Evolutionary conservation across 2,113 vertebrate species (phyloP), one percentile per base, ranked within the genome.

Genomic region (Myrmecophaga tridactyla): DNA sequence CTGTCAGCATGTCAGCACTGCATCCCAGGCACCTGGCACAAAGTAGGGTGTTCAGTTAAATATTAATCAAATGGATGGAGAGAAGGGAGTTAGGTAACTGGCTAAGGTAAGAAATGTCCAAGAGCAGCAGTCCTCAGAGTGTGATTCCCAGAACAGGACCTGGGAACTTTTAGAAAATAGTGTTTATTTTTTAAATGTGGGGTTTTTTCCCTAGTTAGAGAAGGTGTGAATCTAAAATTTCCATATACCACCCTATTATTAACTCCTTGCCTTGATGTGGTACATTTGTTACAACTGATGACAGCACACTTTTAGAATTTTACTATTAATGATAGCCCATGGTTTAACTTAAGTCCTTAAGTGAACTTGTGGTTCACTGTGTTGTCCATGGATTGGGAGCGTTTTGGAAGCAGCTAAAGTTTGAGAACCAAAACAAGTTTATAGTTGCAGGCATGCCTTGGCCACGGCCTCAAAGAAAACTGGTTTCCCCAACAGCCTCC

Each of bases 1-100:
- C 29, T 12, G n/a, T n/a, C n/a, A n/a, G n/a, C n/a, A n/a, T 36
- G 25, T 48, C 18, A 9, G 14, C 4, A 23, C 18, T 0, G 9
- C 7, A 56, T 36, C 3, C 29, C 25, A 10, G 14, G 31, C 29
- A 14, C 23, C 65, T 14, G 17, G 31, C 31, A 48, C 39, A 43
- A 65, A 72, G 53, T 15, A 65, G 6, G 6, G 7, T 29, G 62
- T 41, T 77, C 17, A n/a, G 23, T 56, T 43, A 60, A 81, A 67
- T 6, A 21, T 0, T 25, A 23, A 43, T 20, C 23, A n/a, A 58
- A 10, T 14, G 27, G 4, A 43, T 13, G 25, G 10, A 89, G 46
- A 58, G 72, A 10, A 51, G 36, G 58, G 51, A 15, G 4, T 58
- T 36, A 7, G 23, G 48, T 58, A 39, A 62, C 13, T 14, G 14